Base-by-base conservation (phyloP, 1,140 invertebrate species). In the Dendrolimus punctatus region DNA sequence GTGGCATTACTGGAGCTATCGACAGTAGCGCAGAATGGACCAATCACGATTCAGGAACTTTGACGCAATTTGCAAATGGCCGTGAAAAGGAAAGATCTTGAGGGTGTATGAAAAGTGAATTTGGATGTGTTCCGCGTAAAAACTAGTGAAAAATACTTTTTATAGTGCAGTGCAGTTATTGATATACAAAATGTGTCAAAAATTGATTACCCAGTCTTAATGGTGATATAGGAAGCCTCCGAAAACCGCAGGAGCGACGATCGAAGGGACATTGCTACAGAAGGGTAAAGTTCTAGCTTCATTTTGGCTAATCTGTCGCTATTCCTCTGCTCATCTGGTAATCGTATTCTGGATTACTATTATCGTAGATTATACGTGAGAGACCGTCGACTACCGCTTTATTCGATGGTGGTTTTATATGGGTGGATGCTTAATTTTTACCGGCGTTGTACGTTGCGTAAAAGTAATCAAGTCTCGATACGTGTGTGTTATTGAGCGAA, bases 1-100 rank as follows among this genome's bases (percentile, higher is more conserved):
- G 73, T 71, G 64, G 73, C 77, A 68, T 59, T 53, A 60, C 51
- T 46, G 60, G 53, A 60, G 62, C 68, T 61, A 68, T 73, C 70
- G 63, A 72, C 61, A 74, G 72, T 71, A 76, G 77, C 78, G 74
- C 74, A 79, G 68, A 71, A 68, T 65, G 59, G 47, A 73, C 85
- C 83, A 87, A 87, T 87, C 70, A 74, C 65, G 68, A 68, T 63
- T 57, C 66, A 74, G 74, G 67, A 78, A 76, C 71, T 85, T 86
- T 85, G 82, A 83, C 81, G 80, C 83, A 86, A 85, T 87, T 86
- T 87, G 85, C 85, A 87, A 86, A 87, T 87, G 85, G 85, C 82
- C 82, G 85, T 85, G 80, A 83, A 85, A 82, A 85, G 76, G 78
- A 82, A 75, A 62, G 79, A 80, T 70, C 79, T 80, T 76, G 75